Base-by-base conservation (phyloP, 2,888 invertebrate genomes). In the Diogma glabrata region DNA sequence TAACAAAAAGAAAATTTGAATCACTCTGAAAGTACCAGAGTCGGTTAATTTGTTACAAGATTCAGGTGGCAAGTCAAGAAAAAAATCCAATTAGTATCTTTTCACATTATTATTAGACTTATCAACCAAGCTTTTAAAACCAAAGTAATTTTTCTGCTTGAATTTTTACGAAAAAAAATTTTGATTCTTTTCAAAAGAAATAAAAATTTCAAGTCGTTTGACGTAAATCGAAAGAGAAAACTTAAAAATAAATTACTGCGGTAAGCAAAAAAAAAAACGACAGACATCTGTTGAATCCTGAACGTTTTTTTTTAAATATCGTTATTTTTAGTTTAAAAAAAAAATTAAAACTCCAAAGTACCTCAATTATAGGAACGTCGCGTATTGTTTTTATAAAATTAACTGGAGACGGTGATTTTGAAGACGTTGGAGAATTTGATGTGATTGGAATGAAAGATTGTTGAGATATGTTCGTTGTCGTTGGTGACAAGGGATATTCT, bases 361-460 rank as follows among this genome's bases (percentile, higher is more conserved):
- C 63, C 55, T 66, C 67, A 60, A 67, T 69, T 50, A 70, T 68
- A 51, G 70, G 70, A 54, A 69, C 70, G 62, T 71, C 67, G 49
- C 69, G 69, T 14, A 54, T 43, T 6, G 45, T 47, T 24, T 48
- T 52, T 24, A 50, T 52, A n/a, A 52, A 10, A 20, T 30, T 47
- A n/a, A 47, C 17, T 3, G 47, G 43, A 26, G 40, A 51, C 38
- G 51, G 53, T 51, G 52, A 47, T 51, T 53, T 57, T 57, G 57
- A 56, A 49, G 60, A 55, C 61, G 60, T 55, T 60, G 64, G 20
- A 10, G 53, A 46, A 22, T 55, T 50, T 19, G 56, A 54, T 47
- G 51, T 59, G 48, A 61, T 55, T 49, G 61, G 58, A 14, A 58
- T 52, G 19, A 64, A 60, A 17, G 60, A 58, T 3, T 61, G 6